Evolutionary conservation across 2,888 invertebrate species (phyloP).

Genomic region (Chymomyza procnemis): DNA sequence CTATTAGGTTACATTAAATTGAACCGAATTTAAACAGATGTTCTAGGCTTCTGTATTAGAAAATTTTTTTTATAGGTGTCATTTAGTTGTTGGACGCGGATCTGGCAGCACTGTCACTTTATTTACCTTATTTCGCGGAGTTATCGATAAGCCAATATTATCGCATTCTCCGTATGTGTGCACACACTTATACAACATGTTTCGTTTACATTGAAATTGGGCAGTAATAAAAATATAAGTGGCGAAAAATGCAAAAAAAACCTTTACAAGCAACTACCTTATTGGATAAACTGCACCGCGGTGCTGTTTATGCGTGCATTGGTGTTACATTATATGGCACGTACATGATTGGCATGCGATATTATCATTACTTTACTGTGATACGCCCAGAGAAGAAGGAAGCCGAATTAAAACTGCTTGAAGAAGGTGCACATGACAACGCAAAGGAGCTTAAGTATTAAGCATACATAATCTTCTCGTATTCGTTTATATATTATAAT

Average conservation of each 20-base stretch:
- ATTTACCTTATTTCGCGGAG: not conserved
- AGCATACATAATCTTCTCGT: conserved; percentile 15
- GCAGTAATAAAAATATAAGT: conserved; percentile 3
- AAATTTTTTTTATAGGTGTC: not conserved
- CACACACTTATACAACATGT: not conserved
- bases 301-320: conserved; percentile 80
- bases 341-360: conserved; percentile 78
- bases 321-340: conserved; percentile 81
- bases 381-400: conserved; percentile 79
- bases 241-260: conserved; percentile 74
- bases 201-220: not conserved
- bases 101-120: not conserved
- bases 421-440: conserved; percentile 79
- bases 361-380: conserved; percentile 80
- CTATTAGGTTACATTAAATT: not conserved
- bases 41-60: not conserved
- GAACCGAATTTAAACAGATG: not conserved
- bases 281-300: conserved; percentile 80
- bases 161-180: not conserved
- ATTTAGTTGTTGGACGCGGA: not conserved
- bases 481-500: conserved; percentile 4
- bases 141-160: conserved; percentile 16
- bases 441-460: conserved; percentile 75
- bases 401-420: conserved; percentile 78
- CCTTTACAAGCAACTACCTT: conserved; percentile 70